phyloP scores from a whole-genome alignment of 2,888 invertebrate species.

The Nesidiocoris tenuis region DNA sequence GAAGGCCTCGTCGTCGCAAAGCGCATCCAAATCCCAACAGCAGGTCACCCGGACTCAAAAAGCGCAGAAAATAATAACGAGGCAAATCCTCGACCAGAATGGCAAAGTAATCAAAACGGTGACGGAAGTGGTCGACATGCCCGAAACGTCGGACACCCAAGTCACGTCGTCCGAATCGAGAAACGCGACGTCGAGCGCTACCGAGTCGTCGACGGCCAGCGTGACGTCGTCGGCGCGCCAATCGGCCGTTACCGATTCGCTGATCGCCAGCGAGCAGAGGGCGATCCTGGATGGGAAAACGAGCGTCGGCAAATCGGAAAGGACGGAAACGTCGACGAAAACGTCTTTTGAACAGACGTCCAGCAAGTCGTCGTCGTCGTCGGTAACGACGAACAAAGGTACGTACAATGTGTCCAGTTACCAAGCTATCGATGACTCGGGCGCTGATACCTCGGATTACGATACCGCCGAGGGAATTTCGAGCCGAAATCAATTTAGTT shows the following conservation, averaged over 20 bases:
- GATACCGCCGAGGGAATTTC: constrained; percentile 3
- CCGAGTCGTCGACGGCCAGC: background rate
- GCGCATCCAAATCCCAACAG: constrained; percentile 19
- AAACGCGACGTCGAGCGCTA: constrained; percentile 11
- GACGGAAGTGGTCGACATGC: constrained; percentile 43
- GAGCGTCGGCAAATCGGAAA: background rate
- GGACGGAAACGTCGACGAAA: background rate
- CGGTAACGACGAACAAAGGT: background rate
- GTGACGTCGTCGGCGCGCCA: background rate
- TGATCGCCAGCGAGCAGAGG: too few relatives aligned
- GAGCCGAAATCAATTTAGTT: background rate
- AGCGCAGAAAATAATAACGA: constrained; percentile 32
- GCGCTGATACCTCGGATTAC: constrained; percentile 1
- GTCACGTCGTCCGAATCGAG: constrained; percentile 14
- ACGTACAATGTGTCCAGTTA: background rate
- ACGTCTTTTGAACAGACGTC: background rate
- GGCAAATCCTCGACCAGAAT: constrained; percentile 31
- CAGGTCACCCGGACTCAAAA: constrained; percentile 25
- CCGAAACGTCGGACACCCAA: constrained; percentile 16
- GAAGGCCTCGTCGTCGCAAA: constrained; percentile 13
- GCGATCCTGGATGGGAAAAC: too few relatives aligned
- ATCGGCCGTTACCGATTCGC: background rate
- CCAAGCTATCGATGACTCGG: background rate
- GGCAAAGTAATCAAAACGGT: constrained; percentile 43
- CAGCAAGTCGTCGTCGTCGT: background rate